phyloP scores from a whole-genome alignment of 35 echinoderm and acorn worm genomes.

The Hemicentrotus pulcherrimus region DNA sequence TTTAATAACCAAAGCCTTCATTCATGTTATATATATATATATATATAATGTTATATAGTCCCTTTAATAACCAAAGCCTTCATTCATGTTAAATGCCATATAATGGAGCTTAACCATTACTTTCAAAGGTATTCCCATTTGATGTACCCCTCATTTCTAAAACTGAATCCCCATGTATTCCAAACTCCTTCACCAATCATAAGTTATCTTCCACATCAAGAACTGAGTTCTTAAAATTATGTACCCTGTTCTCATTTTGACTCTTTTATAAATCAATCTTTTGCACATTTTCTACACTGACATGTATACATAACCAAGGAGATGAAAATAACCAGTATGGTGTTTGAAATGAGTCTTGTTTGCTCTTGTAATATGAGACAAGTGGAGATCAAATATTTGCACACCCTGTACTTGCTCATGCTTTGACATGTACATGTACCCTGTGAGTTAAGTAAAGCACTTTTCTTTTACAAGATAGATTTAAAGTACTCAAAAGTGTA shows the following conservation, averaged over 20 bases:
- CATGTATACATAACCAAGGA: background rate
- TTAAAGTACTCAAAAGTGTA: too few relatives aligned
- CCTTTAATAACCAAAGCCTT: too few relatives aligned
- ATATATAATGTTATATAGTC: too few relatives aligned
- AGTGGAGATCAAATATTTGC: background rate
- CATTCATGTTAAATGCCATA: too few relatives aligned
- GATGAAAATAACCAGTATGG: background rate
- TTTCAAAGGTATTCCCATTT: too few relatives aligned
- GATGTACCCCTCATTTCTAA: too few relatives aligned
- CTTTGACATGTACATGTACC: background rate
- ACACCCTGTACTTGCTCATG: background rate
- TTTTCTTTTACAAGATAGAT: background rate
- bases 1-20: too few relatives aligned
- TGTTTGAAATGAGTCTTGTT: slow-evolving; percentile 38
- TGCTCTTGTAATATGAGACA: background rate
- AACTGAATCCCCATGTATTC: too few relatives aligned
- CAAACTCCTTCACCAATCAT: too few relatives aligned
- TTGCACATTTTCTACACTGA: slow-evolving; percentile 23
- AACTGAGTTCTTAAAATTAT: background rate
- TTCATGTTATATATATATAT: too few relatives aligned
- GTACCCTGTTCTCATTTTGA: background rate
- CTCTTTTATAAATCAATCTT: background rate
- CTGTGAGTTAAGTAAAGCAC: background rate
- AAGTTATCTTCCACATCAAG: background rate
- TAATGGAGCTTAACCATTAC: too few relatives aligned